These are phyloP conservation scores for Acleris laterana DNA, from an alignment of 2,888 invertebrate genomes.

Conservation along the genomic window DNA sequence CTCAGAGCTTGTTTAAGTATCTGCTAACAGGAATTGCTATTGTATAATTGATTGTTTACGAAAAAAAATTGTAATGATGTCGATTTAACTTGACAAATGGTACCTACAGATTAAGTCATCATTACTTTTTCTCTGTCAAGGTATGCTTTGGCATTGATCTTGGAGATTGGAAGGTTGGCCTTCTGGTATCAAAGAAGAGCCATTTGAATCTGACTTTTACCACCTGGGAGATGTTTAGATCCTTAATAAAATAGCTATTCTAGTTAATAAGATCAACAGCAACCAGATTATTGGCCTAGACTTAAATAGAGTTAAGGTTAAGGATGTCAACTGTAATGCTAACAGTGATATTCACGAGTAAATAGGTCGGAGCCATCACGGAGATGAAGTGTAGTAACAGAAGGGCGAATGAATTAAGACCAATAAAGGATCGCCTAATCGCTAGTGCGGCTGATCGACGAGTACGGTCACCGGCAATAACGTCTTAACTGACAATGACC, in stretches of 20 bases:
- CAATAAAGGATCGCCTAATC: constrained; percentile 35
- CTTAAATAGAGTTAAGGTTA: constrained; percentile 24
- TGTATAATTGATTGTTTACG: too few relatives aligned
- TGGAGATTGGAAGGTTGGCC: too few relatives aligned
- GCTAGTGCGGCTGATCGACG: constrained; percentile 21
- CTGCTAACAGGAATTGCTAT: constrained; percentile 4
- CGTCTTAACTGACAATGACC: too few relatives aligned
- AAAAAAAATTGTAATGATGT: too few relatives aligned
- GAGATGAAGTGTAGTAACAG: constrained; percentile 14
- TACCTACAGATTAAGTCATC: too few relatives aligned
- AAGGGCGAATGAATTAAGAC: constrained; percentile 42
- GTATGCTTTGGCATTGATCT: background rate
- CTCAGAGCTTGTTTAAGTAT: constrained; percentile 58
- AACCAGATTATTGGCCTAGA: background rate
- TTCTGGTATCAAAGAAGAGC: too few relatives aligned
- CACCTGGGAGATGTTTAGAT: too few relatives aligned
- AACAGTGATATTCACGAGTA: constrained; percentile 4
- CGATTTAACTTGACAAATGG: too few relatives aligned
- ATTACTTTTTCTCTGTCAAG: background rate
- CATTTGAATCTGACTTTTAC: too few relatives aligned
- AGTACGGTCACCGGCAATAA: background rate
- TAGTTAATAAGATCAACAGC: background rate
- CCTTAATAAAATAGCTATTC: too few relatives aligned
- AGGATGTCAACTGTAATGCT: constrained; percentile 22
- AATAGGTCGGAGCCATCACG: constrained; percentile 33